phyloP scores from a whole-genome alignment of 1,140 invertebrate species.

The Drosophila aff. region DNA sequence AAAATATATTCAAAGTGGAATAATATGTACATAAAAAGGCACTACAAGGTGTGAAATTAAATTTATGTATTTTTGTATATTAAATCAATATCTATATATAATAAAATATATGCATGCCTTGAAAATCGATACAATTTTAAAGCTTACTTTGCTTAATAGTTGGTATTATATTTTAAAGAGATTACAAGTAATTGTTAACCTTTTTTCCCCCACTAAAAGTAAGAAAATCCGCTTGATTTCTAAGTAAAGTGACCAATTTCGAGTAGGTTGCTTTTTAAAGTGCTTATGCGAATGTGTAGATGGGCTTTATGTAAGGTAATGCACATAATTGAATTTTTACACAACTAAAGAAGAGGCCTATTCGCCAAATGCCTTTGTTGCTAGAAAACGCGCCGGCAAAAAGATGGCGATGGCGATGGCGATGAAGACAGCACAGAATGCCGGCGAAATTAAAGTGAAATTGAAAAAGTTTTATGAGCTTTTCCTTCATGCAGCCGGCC shows the following conservation, averaged over 20 bases:
- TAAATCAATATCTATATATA: too few species aligned
- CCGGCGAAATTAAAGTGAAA: slow-evolving; percentile 81
- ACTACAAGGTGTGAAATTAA: too few species aligned
- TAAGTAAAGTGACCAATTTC: neutral
- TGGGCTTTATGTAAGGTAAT: slow-evolving; percentile 62
- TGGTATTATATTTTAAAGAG: neutral
- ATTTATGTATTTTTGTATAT: too few species aligned
- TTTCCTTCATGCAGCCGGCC: slow-evolving; percentile 63
- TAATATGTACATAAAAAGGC: too few species aligned
- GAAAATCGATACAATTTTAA: neutral
- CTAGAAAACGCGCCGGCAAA: slow-evolving; percentile 57
- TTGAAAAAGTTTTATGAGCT: slow-evolving; percentile 85
- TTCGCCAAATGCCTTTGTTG: slow-evolving; percentile 64
- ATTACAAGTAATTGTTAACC: neutral
- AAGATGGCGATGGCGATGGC: slow-evolving; percentile 45
- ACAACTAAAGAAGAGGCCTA: slow-evolving; percentile 69
- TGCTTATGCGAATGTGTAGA: slow-evolving; percentile 28
- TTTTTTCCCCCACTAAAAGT: neutral
- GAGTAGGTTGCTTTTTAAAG: neutral
- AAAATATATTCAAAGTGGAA: neutral
- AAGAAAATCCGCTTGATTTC: neutral
- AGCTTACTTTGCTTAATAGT: too few species aligned
- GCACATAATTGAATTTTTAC: slow-evolving; percentile 84
- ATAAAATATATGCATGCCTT: neutral
- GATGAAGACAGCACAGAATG: slow-evolving; percentile 44